Percentiles rank a stretch among this genome's conserved stretches.
Evolutionary conservation across 1,140 invertebrate genomes (phyloP).

Genomic region (Aleiodes sp.): DNA sequence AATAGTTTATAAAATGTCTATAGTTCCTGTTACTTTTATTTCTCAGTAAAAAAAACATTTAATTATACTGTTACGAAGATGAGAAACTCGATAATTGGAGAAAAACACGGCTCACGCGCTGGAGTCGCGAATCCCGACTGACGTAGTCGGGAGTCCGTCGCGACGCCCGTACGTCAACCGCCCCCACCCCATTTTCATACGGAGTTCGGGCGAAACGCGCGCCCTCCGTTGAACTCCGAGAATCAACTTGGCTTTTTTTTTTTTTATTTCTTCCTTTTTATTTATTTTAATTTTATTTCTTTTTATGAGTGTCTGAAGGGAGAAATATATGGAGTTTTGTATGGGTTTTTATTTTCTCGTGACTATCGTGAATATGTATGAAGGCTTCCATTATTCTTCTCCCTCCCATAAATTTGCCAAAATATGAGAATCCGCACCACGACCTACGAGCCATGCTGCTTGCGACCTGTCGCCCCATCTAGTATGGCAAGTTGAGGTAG

Average conservation of each 20-base stretch:
- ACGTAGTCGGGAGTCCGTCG: constrained; percentile 13
- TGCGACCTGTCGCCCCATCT: too few species aligned
- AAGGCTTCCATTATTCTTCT: too few species aligned
- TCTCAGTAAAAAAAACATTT: not conserved
- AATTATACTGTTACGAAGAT: not conserved
- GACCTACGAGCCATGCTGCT: too few species aligned
- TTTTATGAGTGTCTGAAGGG: too few species aligned
- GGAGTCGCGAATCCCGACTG: constrained; percentile 18
- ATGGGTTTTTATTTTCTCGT: too few species aligned
- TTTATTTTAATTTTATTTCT: too few species aligned
- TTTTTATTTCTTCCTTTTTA: not conserved
- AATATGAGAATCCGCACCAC: too few species aligned
- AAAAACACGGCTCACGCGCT: not conserved
- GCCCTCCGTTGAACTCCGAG: not conserved
- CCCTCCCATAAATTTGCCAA: too few species aligned
- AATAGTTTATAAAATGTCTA: too few species aligned
- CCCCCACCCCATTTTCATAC: not conserved
- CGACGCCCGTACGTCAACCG: constrained; percentile 8
- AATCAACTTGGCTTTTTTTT: not conserved
- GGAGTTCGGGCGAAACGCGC: not conserved
- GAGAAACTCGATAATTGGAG: not conserved
- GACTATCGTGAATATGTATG: too few species aligned
- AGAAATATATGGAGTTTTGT: too few species aligned
- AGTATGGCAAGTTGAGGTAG: too few species aligned
- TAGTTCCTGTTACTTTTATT: not conserved